Evolutionary conservation across 2,797 vertebrate species (phyloP).

Genomic region (Otolemur crassicaudatus): DNA sequence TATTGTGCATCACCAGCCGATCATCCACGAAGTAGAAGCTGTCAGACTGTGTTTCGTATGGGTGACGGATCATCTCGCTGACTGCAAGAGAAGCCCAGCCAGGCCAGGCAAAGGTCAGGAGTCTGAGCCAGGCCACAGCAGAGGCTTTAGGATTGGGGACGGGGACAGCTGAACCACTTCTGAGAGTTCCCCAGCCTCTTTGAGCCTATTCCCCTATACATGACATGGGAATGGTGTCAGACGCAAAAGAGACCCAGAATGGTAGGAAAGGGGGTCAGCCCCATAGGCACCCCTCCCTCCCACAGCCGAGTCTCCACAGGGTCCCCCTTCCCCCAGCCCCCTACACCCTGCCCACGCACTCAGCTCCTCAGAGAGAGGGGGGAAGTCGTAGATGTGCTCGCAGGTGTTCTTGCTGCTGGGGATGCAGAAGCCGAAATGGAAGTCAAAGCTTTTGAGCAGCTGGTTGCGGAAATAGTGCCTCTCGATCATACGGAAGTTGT

Average conservation of each 20-base stretch:
- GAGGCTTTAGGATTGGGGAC: not conserved
- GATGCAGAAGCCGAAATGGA: slow-evolving; percentile 99
- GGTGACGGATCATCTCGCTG: slow-evolving; percentile 96
- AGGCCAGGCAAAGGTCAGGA: slow-evolving; percentile 56
- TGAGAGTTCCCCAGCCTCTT: not conserved
- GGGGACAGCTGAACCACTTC: not conserved
- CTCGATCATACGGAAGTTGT: slow-evolving; percentile 99
- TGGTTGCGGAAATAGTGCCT: slow-evolving; percentile 97
- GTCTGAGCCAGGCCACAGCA: not conserved
- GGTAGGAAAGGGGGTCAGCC: not conserved
- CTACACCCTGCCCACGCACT: slow-evolving; percentile 89
- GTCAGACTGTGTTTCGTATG: slow-evolving; percentile 98
- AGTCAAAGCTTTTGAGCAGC: slow-evolving; percentile 98
- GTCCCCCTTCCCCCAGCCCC: rapidly evolving
- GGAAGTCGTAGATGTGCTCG: slow-evolving; percentile 99
- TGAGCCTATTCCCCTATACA: not conserved
- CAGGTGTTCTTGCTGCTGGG: slow-evolving; percentile 99
- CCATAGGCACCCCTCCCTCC: not conserved
- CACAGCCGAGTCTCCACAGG: not conserved
- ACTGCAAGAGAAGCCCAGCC: slow-evolving; percentile 87
- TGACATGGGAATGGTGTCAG: not conserved
- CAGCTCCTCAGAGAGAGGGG: slow-evolving; percentile 96
- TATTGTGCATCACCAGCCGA: slow-evolving; percentile 99
- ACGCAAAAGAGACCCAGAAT: not conserved
- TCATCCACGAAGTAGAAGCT: slow-evolving; percentile 99